Evolutionary conservation across 2,888 invertebrate species (phyloP).

Genomic region (Pachymerium ferrugineum): DNA sequence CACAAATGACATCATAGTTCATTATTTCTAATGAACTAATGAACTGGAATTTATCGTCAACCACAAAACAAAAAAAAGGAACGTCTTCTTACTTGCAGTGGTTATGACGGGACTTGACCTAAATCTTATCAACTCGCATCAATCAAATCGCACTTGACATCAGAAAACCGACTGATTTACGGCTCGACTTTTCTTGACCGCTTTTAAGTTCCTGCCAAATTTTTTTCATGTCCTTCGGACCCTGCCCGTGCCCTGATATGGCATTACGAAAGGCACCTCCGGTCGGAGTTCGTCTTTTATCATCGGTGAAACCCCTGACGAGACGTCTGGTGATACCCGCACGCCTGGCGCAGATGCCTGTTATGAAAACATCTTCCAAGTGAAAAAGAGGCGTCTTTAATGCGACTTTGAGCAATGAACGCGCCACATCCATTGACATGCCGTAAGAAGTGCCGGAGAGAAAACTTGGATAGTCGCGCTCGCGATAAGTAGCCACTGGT

Average conservation of each 20-base stretch:
- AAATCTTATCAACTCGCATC: neutral
- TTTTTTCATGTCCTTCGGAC: constrained; percentile 34
- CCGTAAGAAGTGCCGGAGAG: constrained; percentile 41
- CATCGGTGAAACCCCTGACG: constrained; percentile 61
- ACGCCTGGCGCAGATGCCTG: constrained; percentile 52
- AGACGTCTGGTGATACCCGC: constrained; percentile 58
- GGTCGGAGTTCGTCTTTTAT: constrained; percentile 51
- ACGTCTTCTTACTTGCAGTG: neutral
- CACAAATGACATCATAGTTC: neutral
- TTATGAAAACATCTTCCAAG: constrained; percentile 37
- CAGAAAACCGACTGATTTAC: neutral
- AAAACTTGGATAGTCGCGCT: constrained; percentile 39
- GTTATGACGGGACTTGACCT: neutral
- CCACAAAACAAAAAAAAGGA: neutral
- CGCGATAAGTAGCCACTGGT: constrained; percentile 37
- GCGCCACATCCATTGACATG: constrained; percentile 37
- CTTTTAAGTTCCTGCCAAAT: constrained; percentile 35
- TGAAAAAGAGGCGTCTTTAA: constrained; percentile 33
- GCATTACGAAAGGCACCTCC: constrained; percentile 46
- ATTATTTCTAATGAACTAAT: no score
- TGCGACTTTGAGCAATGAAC: constrained; percentile 20
- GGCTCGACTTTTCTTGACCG: constrained; percentile 31
- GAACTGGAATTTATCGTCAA: neutral
- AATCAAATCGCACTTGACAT: neutral
- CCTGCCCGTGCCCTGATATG: constrained; percentile 35